Conservation (phyloP, 2,113 vertebrate genomes). For the human region DNA sequence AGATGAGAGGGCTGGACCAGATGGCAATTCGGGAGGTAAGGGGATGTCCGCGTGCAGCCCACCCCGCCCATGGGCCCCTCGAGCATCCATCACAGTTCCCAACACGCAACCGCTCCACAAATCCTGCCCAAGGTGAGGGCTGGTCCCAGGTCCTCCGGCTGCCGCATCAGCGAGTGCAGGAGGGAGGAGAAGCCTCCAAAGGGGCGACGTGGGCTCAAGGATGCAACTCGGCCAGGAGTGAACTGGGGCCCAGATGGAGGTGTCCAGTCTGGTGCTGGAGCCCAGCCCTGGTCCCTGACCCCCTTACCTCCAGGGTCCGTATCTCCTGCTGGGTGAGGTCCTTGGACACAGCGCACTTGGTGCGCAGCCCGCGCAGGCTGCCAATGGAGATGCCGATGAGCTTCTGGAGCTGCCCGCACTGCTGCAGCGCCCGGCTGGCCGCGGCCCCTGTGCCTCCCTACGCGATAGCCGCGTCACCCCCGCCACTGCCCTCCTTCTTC, state of each 20-base stretch:
- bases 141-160: too few relatives aligned
- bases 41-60: neutral
- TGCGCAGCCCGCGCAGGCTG: constrained; percentile 95
- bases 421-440: too few relatives aligned
- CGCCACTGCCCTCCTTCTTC: too few relatives aligned
- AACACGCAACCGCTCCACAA: neutral
- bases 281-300: neutral
- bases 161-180: too few relatives aligned
- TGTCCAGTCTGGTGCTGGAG: neutral
- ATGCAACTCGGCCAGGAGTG: too few relatives aligned
- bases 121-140: too few relatives aligned
- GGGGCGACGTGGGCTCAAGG: too few relatives aligned
- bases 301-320: constrained; percentile 94
- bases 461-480: too few relatives aligned
- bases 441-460: too few relatives aligned
- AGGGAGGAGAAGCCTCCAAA: too few relatives aligned
- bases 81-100: neutral
- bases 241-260: too few relatives aligned
- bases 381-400: constrained; percentile 98
- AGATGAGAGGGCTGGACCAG: too few relatives aligned
- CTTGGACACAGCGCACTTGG: constrained; percentile 96
- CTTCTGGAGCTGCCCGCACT: constrained; percentile 96
- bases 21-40: neutral
- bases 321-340: constrained; percentile 98
- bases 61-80: neutral